Evolutionary conservation across 2,888 invertebrate species (phyloP), one percentile per base, ranked within the genome.

Genomic region (Catonia carolina): DNA sequence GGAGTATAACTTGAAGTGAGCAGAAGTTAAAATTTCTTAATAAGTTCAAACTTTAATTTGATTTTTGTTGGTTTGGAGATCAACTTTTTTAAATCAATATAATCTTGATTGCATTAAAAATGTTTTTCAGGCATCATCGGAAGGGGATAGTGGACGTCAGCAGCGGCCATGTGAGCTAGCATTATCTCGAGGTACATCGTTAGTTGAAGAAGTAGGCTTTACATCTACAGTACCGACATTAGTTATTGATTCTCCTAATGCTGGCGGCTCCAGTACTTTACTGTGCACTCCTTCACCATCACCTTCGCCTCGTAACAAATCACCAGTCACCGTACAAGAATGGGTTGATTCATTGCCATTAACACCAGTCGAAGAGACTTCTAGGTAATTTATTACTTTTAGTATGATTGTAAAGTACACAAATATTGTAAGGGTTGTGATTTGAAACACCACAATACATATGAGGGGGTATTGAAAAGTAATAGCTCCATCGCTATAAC

Each of bases 341-440:
- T 87, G 86, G 86, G 78, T 86, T 61, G 84, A 86, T 67, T 83
- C 84, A 6, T 71, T 85, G 62, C 84, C 85, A 27, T 61, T 65
- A 48, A 63, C 57, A 35, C 60, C 59, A 27, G 53, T 31, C 27
- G 62, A 58, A 42, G 62, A 58, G 45, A 23, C 60, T 7, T 23
- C 45, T 6, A 45, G 50, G 50, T 50, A 50, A 20, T 45, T 20
- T 18, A 20, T 20, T 20, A 6, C 4, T 45, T 20, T n/a, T n/a
- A n/a, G n/a, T n/a, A n/a, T n/a, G 7, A n/a, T 41, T 41, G 7
- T 7, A 14, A 8, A 8, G 14, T 7, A 14, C 14, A 14, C 7
- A 8, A 14, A 7, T 10, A 12, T 15, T 41, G 15, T 12, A 7
- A 33, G 35, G 8, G n/a, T 41, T 10, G 10, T 14, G 8, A 41